Base-by-base conservation (phyloP, 2,888 invertebrate genomes). In the Doris montereyensis region DNA sequence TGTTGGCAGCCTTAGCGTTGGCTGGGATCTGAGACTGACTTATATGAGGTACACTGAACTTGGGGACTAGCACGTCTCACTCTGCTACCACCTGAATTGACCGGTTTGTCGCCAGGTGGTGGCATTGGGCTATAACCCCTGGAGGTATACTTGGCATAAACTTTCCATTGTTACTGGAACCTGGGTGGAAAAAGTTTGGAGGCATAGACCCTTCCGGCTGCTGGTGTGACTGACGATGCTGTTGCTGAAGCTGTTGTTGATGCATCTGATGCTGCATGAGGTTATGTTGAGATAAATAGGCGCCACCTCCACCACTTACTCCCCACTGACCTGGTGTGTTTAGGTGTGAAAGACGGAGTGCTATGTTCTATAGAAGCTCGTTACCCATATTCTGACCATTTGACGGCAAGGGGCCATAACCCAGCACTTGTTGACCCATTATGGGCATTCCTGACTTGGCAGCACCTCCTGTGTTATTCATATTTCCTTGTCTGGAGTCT, bases 31-130 rank as follows among this genome's bases (percentile, higher is more conserved):
- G 89, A 21, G 90, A 90, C 81, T 90, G 90, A 81, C 89, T 90
- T 71, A 90, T 89, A 79, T 89, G 90, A 10, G 90, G 90, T 26
- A 90, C 90, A n/a, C 80, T 90, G 90, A 8, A 90, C 89, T 83
- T 88, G 88, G 3, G 90, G 90, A 77, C 89, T 89, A n/a, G 85
- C 84, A 26, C 76, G 32, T 52, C 21, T 65, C 70, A 76, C 77
- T 73, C 67, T 32, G 65, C 65, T 52, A 32, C 52, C 41, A 5
- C n/a, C n/a, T 2, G 65, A 68, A 8, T 52, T 65, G 58, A 72
- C 58, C 28, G 73, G 76, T 30, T 73, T 77, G 10, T 77, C 77
- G 0, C 72, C 76, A 5, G 79, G 72, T 1, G 81, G 80, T 17
- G 81, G 81, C 34, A 78, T 41, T 24, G 81, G 82, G 65, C 74